A percentile compares a stretch with the other conserved stretches of the same genome.
phyloP scores from a whole-genome alignment of 2,888 invertebrate species.

The Caenorhabditis panamensis region DNA sequence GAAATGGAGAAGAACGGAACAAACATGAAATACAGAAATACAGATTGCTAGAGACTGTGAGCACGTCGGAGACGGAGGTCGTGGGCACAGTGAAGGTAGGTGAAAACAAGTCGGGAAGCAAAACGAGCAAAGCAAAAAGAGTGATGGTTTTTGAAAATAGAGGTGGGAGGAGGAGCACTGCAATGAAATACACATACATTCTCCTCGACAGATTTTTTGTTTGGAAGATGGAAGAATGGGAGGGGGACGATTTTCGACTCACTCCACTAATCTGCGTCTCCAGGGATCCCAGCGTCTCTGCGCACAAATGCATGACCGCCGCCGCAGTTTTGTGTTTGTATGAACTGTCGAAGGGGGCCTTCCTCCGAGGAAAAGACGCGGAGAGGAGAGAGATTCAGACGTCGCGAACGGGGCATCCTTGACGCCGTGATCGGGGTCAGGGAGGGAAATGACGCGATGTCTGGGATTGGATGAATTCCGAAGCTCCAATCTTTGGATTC shows the following conservation, averaged over 20 bases:
- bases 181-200: not conserved
- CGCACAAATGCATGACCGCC: slow-evolving; percentile 41
- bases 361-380: slow-evolving; percentile 27
- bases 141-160: not conserved
- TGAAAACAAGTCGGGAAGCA: not conserved
- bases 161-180: slow-evolving; percentile 1
- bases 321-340: slow-evolving; percentile 43
- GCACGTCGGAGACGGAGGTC: slow-evolving; percentile 22
- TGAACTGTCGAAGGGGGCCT: slow-evolving; percentile 48
- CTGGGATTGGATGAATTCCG: not conserved
- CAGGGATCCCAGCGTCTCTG: slow-evolving; percentile 12
- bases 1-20: slow-evolving; percentile 17
- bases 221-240: slow-evolving; percentile 5
- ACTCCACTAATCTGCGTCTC: slow-evolving; percentile 11
- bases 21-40: slow-evolving; percentile 11
- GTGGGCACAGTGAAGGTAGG: not conserved
- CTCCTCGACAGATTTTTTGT: slow-evolving; percentile 7
- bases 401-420: slow-evolving; percentile 11
- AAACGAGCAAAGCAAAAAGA: not conserved
- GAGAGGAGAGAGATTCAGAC: slow-evolving; percentile 32
- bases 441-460: not conserved
- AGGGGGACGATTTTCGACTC: slow-evolving; percentile 8
- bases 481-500: too few species aligned
- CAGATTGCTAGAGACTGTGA: slow-evolving; percentile 12
- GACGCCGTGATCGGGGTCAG: slow-evolving; percentile 47